Evolutionary conservation across 2,888 invertebrate species (phyloP).

Genomic region (Andrena flavipes): DNA sequence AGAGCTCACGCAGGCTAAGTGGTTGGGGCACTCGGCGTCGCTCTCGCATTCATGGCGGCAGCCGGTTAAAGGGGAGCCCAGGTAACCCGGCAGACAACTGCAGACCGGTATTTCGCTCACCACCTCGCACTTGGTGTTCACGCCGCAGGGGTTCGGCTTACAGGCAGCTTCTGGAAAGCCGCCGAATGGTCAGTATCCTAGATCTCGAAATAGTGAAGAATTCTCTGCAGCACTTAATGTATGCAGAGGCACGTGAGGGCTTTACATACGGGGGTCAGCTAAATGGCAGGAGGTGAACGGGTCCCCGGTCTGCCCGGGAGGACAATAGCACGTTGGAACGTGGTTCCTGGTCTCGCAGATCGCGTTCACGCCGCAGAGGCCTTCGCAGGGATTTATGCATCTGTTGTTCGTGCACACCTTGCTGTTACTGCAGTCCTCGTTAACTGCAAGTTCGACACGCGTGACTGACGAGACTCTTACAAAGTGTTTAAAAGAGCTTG

Average conservation of each 20-base stretch:
- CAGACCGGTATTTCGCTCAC: constrained; percentile 92
- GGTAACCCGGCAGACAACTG: constrained; percentile 90
- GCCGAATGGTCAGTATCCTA: not conserved
- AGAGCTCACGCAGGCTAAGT: constrained; percentile 89
- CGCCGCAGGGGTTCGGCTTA: constrained; percentile 93
- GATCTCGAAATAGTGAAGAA: too few relatives aligned
- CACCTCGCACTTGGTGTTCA: constrained; percentile 93
- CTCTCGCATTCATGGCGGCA: constrained; percentile 94
- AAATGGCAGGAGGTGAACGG: constrained; percentile 90
- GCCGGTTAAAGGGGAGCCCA: constrained; percentile 91
- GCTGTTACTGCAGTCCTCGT: constrained; percentile 91
- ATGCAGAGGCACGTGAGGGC: not conserved
- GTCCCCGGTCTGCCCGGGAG: constrained; percentile 91
- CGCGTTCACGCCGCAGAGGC: constrained; percentile 90
- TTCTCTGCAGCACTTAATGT: not conserved
- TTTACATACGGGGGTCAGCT: constrained; percentile 90
- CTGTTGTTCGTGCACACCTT: constrained; percentile 91
- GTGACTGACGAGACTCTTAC: constrained; percentile 7
- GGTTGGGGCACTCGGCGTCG: constrained; percentile 90
- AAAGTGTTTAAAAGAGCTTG: not conserved
- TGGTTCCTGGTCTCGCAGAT: constrained; percentile 92
- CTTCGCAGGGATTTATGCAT: constrained; percentile 92
- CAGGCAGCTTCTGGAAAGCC: constrained; percentile 90
- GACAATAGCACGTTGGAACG: constrained; percentile 92
- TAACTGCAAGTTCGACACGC: constrained; percentile 85